A percentile compares a stretch with the other conserved stretches of the same genome.
phyloP scores from a whole-genome alignment of 2,888 invertebrate species.

The Calameuta idolon region DNA sequence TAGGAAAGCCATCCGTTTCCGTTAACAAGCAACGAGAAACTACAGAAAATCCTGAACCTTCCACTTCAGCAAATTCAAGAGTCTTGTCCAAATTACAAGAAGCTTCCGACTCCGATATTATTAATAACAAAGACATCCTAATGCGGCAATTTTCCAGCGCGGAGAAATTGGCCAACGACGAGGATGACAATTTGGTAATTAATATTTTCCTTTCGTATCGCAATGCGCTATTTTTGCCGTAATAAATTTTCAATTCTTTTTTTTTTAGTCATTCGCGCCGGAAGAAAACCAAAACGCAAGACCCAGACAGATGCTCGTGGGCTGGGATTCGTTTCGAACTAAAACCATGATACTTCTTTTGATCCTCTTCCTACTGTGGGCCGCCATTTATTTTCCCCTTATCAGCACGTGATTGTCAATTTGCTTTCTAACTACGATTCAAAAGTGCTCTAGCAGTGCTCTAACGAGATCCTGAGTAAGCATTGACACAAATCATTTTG shows the following conservation, averaged over 20 bases:
- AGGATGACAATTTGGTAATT: conserved; percentile 15
- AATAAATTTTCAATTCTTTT: conserved; percentile 6
- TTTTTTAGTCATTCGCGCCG: conserved; percentile 34
- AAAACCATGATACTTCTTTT: conserved; percentile 62
- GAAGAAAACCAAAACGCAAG: neutral
- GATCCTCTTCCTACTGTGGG: conserved; percentile 67
- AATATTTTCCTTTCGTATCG: neutral
- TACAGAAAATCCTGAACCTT: neutral
- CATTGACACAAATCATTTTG: too few relatives aligned
- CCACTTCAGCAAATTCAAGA: conserved; percentile 4
- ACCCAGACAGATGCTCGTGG: conserved; percentile 57
- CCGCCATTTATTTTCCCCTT: conserved; percentile 67
- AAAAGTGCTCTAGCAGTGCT: neutral
- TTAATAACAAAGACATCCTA: conserved; percentile 35
- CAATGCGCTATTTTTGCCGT: neutral
- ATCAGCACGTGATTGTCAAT: conserved; percentile 26
- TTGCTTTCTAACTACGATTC: neutral
- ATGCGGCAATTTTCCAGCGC: conserved; percentile 44
- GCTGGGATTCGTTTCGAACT: conserved; percentile 68
- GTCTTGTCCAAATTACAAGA: conserved; percentile 10
- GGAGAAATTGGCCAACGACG: conserved; percentile 37
- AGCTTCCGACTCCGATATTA: neutral
- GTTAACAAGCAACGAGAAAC: neutral
- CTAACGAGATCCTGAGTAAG: neutral
- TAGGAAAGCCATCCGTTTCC: neutral